Evolutionary conservation across 37 sponge, comb jelly and placozoan genomes (phyloP).

Genomic region (Sycon ciliatum): DNA sequence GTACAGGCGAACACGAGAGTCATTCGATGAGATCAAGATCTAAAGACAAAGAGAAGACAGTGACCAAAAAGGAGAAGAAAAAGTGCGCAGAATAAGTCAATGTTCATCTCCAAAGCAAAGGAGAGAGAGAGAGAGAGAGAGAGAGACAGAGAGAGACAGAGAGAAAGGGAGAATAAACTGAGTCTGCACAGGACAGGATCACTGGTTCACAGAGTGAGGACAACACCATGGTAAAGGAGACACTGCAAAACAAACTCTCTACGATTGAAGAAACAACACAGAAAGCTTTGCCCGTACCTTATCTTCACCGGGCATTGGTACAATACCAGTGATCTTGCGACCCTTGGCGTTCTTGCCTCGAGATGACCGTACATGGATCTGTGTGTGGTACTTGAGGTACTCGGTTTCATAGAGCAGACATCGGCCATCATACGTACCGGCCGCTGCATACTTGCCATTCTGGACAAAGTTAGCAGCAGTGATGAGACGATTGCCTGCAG

Average conservation of each 20-base stretch:
- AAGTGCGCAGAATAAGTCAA: too few species aligned
- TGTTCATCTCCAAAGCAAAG: too few species aligned
- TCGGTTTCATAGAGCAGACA: conserved; percentile 93
- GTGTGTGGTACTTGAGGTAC: conserved; percentile 95
- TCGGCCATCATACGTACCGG: conserved; percentile 89
- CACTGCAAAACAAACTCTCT: too few species aligned
- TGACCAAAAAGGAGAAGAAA: too few species aligned
- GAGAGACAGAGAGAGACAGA: too few species aligned
- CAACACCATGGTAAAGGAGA: too few species aligned
- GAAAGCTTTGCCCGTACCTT: conserved; percentile 60
- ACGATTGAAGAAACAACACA: too few species aligned
- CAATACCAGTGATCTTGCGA: conserved; percentile 82
- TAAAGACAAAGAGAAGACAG: conserved; percentile 17
- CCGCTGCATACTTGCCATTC: conserved; percentile 81
- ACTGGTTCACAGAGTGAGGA: too few species aligned
- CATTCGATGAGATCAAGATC: conserved; percentile 87
- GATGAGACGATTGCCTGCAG: conserved; percentile 72
- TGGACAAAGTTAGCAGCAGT: conserved; percentile 90
- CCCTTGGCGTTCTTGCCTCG: conserved; percentile 80
- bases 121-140: too few species aligned
- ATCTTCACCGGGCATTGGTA: conserved; percentile 81
- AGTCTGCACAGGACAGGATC: too few species aligned
- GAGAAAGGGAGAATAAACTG: too few species aligned
- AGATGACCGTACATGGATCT: conserved; percentile 81
- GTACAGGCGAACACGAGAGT: conserved; percentile 83